phyloP scores from a whole-genome alignment of 1,140 invertebrate genomes.

The Ceratina japonica region DNA sequence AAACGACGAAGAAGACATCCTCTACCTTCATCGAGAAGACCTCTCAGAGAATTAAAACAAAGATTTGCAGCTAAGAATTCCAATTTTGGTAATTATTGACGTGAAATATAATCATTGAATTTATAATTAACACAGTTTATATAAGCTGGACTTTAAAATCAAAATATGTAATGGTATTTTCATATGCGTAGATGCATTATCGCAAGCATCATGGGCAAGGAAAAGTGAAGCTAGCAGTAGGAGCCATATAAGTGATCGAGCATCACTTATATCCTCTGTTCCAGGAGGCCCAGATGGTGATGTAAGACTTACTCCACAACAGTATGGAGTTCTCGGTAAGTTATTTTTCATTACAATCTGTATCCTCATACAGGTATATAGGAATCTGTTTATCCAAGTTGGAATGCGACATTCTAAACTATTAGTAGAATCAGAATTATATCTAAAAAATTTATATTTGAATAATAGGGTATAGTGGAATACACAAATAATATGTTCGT shows the following conservation, averaged over 20 bases:
- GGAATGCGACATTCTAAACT: too few species aligned
- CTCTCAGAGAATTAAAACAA: slow-evolving; percentile 71
- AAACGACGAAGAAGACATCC: slow-evolving; percentile 75
- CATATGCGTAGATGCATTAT: slow-evolving; percentile 69
- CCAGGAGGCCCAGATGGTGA: slow-evolving; percentile 74
- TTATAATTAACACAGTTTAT: neutral
- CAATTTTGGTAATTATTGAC: slow-evolving; percentile 73
- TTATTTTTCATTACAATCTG: slow-evolving; percentile 11
- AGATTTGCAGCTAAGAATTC: slow-evolving; percentile 73
- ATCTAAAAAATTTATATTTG: slow-evolving; percentile 70
- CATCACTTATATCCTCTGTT: slow-evolving; percentile 76
- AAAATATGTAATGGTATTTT: slow-evolving; percentile 13
- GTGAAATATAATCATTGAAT: neutral
- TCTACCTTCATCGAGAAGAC: slow-evolving; percentile 66
- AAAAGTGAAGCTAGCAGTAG: slow-evolving; percentile 76
- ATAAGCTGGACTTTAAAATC: neutral
- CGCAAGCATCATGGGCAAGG: slow-evolving; percentile 77
- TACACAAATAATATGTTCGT: neutral
- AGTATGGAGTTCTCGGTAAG: slow-evolving; percentile 78
- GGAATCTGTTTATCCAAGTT: neutral
- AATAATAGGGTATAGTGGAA: slow-evolving; percentile 72
- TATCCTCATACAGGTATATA: neutral
- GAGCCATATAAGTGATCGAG: slow-evolving; percentile 76
- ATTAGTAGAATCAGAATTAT: neutral
- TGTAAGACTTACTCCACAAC: slow-evolving; percentile 76